Base-by-base conservation (phyloP, 2,797 vertebrate species). In the Hoplostethus mediterraneus region DNA sequence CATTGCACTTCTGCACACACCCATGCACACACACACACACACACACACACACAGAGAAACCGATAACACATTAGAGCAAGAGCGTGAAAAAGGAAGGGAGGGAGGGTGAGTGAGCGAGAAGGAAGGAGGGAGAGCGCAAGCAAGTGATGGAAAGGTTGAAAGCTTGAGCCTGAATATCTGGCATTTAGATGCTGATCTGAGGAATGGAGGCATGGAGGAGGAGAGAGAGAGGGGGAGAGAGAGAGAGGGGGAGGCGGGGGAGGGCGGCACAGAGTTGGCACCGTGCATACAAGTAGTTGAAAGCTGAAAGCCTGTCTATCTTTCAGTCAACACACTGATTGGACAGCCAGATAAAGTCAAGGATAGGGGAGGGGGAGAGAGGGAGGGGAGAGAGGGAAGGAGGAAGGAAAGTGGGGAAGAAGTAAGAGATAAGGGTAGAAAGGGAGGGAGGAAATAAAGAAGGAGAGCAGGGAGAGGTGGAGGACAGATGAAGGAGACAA, bases 241-340 rank as follows among this genome's bases (percentile, higher is more conserved):
- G 31, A 36, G 14, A 7, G 42, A 5, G 62, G 64, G 59, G 11
- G 25, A 45, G 28, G 44, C 36, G 52, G 30, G 17, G 30, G 17
- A 55, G 38, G 42, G 45, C 9, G 13, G 25, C 3, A n/a, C n/a
- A 63, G 61, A 31, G 45, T 10, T 25, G 36, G 67, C 14, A 25
- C 30, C 56, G 51, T 47, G 48, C 6, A n/a, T 21, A 31, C 6
- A 51, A 42, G 59, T 51, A 21, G 21, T 21, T 21, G 21, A 21
- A 21, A 53, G 64, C 59, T 72, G 63, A 49, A 57, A 62, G 61
- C 57, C 9, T 72, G 38, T 58, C 53, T 63, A 33, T 36, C 44
- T 63, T 48, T 30, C 59, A 12, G 8, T 30, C 59, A 47, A 47
- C 40, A 47, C 11, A 9, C 12, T 7, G 59, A 73, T 61, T 64